These are phyloP conservation scores for Arothron firmamentum DNA, from an alignment of 2,113 vertebrate genomes.

Conservation along the genomic window DNA sequence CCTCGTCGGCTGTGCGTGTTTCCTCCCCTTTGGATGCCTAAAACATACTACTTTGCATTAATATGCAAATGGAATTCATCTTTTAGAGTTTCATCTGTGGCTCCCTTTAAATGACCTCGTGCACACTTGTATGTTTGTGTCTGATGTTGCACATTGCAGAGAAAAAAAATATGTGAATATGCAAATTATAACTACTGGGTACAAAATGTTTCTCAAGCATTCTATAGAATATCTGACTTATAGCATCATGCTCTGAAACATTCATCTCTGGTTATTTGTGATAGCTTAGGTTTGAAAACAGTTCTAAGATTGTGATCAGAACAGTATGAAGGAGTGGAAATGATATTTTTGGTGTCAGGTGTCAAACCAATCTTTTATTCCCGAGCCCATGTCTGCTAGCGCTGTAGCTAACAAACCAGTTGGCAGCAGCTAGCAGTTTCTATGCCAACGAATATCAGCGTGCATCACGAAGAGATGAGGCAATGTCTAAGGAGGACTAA, in stretches of 20 bases:
- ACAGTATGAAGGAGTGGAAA: too few species aligned
- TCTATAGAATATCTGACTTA: background rate
- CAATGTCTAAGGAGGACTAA: too few species aligned
- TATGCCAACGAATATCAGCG: too few species aligned
- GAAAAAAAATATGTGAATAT: background rate
- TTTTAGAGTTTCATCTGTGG: conserved; percentile 26
- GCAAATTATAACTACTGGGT: background rate
- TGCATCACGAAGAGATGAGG: too few species aligned
- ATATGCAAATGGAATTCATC: conserved; percentile 51
- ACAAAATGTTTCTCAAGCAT: background rate
- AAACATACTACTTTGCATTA: conserved; percentile 30
- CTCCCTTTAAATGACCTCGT: background rate
- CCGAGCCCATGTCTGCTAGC: too few species aligned
- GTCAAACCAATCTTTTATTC: too few species aligned
- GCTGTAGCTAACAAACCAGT: too few species aligned
- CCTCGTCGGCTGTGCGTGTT: conserved; percentile 12
- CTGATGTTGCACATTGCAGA: background rate
- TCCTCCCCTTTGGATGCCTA: conserved; percentile 39
- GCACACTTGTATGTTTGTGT: background rate
- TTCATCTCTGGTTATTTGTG: background rate
- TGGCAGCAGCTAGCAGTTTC: too few species aligned
- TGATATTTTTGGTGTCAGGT: too few species aligned
- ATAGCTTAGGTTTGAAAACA: background rate
- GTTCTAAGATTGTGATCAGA: too few species aligned
- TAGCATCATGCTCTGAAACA: background rate